Evolutionary conservation across 2,113 vertebrate genomes (phyloP), one percentile per base, ranked within the genome.

Genomic region (Mus musculus): DNA sequence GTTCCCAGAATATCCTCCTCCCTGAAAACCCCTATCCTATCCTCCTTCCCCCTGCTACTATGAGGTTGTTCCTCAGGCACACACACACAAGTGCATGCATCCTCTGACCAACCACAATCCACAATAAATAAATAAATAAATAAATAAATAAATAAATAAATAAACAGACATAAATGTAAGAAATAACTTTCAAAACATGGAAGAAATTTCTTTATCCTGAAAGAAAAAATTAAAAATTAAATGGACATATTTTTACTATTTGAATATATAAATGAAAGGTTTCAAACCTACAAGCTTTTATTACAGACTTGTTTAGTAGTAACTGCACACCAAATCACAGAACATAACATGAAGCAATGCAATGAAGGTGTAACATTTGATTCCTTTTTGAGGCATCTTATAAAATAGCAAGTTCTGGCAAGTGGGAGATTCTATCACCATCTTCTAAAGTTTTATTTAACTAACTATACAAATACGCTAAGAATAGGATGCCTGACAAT

Each of bases 191-290:
- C 19, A 63, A 67, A 63, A 84, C 4, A 5, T 86, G 26, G 22
- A 86, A 67, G 42, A 86, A 33, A 20, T 49, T 0, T 12, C 39
- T 33, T 49, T 49, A 17, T 33, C 26, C 9, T 67, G 8, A 28
- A 63, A 85, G 56, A 59, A 94, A 75, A 95, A 84, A 12, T 16
- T 72, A 94, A 75, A 95, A 84, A 12, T 16, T 72, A 61, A 36
- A 13, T 69, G 36, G 5, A 1, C 4, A 54, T n/a, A 82, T 46
- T 75, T 26, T 93, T 46, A 56, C 12, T 26, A 46, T 82, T 85
- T 12, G 20, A 61, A 89, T 71, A 69, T 84, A 17, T 19, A 93
- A 4, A n/a, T 5, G 4, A 67, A n/a, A 63, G 1, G 17, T 87
- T 26, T 4, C 14, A 5, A 42, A 54, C 36, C 1, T 7, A 59